Evolutionary conservation across 2,797 vertebrate genomes (phyloP), one percentile per base, ranked within the genome.

Genomic region (Acestrorhynchus altus): DNA sequence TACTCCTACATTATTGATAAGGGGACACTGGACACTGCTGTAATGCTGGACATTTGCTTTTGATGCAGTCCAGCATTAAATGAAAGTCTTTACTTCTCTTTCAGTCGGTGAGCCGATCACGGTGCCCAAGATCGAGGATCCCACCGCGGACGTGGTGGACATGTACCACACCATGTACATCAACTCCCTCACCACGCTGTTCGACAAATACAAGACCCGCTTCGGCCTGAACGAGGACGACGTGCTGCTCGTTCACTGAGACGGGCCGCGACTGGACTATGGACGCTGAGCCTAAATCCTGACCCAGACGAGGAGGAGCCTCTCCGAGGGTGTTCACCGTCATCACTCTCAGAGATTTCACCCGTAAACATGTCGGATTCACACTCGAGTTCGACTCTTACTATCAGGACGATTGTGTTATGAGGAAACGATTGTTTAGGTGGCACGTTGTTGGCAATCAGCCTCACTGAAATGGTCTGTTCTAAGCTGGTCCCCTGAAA

Each of bases 81-180:
- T n/a, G n/a, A n/a, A n/a, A n/a, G 1, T 5, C 16, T 18, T 18
- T 20, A 0, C 28, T 60, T 67, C 11, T 79, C 26, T 78, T 63
- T 59, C 83, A 98, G 98, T 99, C 81, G 98, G 98, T 1, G 97
- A 98, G 81, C 97, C 98, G 28, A 96, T 99, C 90, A 97, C 96
- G 0, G 90, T 99, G 79, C 97, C 98, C 69, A 97, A 95, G 90
- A 92, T 95, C 0, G 95, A 95, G 60, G 90, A 95, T 0, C 96
- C 97, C 0, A 92, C 90, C 63, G 92, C 93, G 59, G 94, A 94
- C 15, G 92, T 94, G 54, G 91, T 99, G 76, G 94, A 97, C 60
- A 88, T 95, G 61, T 99, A 98, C 87, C 98, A 99, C 24, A 71
- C 86, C 80, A 93, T 98, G 89, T 99, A 99, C 74, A 72, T 96